Evolutionary conservation across 2,113 vertebrate species (phyloP).

Genomic region (Festucalex cinctus): DNA sequence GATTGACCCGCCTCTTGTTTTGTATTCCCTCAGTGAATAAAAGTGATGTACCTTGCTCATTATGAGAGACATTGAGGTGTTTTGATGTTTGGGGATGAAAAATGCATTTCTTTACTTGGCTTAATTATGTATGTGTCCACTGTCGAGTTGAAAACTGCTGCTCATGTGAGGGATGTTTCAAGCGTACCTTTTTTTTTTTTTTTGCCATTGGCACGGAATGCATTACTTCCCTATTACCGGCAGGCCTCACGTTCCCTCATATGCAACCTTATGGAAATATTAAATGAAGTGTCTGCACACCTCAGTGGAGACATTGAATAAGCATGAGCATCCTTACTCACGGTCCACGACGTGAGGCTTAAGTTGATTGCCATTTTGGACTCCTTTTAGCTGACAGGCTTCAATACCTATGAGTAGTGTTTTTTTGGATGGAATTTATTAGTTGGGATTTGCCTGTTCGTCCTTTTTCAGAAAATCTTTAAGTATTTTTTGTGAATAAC

Average conservation of each 20-base stretch:
- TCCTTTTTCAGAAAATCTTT: neutral
- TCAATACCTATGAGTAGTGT: neutral
- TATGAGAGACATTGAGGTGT: slow-evolving; percentile 62
- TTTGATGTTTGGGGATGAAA: slow-evolving; percentile 71
- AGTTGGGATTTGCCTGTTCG: neutral
- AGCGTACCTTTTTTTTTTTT: slow-evolving; percentile 58
- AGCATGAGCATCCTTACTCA: slow-evolving; percentile 50
- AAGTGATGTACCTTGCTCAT: slow-evolving; percentile 57
- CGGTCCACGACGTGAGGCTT: slow-evolving; percentile 43
- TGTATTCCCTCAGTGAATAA: slow-evolving; percentile 55
- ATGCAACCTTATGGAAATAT: slow-evolving; percentile 69
- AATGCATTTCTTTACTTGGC: slow-evolving; percentile 62
- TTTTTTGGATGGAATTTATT: neutral
- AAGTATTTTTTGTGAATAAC: too few relatives aligned
- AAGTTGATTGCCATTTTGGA: slow-evolving; percentile 37
- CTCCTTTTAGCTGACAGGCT: neutral
- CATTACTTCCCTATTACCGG: slow-evolving; percentile 59
- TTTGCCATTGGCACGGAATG: slow-evolving; percentile 61
- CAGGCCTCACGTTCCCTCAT: slow-evolving; percentile 33
- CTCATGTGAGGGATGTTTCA: slow-evolving; percentile 59
- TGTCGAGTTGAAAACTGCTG: slow-evolving; percentile 57
- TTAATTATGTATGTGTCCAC: slow-evolving; percentile 72
- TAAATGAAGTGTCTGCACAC: slow-evolving; percentile 63
- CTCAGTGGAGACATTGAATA: slow-evolving; percentile 66
- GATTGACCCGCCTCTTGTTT: slow-evolving; percentile 26